Conservation (phyloP, 2,113 vertebrate species). For the Notarius quadriscutis region DNA sequence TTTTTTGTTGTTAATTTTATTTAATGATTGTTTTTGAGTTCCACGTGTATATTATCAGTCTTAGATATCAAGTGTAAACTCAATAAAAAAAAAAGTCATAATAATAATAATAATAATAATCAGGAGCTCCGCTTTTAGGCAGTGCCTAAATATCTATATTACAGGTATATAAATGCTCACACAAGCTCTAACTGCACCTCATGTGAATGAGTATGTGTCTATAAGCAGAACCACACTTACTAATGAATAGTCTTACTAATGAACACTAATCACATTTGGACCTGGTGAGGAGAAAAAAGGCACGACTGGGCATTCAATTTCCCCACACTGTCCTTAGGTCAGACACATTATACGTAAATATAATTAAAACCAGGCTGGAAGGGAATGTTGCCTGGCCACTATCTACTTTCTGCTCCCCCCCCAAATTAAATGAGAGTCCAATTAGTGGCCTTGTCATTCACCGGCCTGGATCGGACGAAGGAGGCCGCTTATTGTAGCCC, state of each 20-base stretch:
- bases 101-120: no score
- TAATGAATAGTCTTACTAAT: conserved; percentile 45
- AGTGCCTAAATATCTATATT: not conserved
- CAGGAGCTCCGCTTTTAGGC: no score
- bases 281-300: conserved; percentile 59
- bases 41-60: no score
- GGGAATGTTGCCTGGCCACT: conserved; percentile 71
- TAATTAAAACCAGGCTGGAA: conserved; percentile 62
- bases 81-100: no score
- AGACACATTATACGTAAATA: conserved; percentile 64
- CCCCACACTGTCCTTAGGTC: conserved; percentile 71
- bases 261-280: conserved; percentile 69
- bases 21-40: no score
- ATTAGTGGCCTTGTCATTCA: conserved; percentile 78
- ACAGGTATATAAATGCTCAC: conserved; percentile 29
- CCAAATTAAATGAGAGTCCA: conserved; percentile 81
- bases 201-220: conserved; percentile 27
- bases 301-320: conserved; percentile 53
- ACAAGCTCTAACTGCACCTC: conserved; percentile 29
- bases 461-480: conserved; percentile 57
- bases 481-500: conserved; percentile 69
- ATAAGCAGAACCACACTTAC: conserved; percentile 52
- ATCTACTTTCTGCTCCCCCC: conserved; percentile 60
- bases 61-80: no score
- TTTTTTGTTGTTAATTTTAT: no score